These are phyloP conservation scores for Crenuchus spilurus DNA, from an alignment of 2,797 vertebrate species.

Conservation along the genomic window DNA sequence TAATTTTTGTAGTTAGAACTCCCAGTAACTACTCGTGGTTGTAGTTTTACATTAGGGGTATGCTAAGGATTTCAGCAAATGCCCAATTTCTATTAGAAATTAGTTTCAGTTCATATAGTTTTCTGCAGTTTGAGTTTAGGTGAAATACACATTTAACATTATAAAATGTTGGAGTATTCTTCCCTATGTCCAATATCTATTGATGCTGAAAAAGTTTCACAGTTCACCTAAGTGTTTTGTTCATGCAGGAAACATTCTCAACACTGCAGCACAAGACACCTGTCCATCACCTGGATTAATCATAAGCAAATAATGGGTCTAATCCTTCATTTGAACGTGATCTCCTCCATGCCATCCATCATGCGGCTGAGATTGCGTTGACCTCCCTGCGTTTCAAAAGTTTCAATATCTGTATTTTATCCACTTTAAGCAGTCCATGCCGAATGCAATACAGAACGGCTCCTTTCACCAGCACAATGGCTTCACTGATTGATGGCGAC, in stretches of 20 bases:
- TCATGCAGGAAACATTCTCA: background rate
- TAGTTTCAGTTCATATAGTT: too few species aligned
- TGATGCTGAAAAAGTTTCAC: background rate
- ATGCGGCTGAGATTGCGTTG: constrained; percentile 62
- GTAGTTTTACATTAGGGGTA: too few species aligned
- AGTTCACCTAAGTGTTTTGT: background rate
- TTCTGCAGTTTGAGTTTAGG: too few species aligned
- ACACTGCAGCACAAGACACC: background rate
- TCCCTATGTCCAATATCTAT: background rate
- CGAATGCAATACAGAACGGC: constrained; percentile 78
- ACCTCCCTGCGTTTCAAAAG: constrained; percentile 70
- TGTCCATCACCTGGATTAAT: constrained; percentile 9
- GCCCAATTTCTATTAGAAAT: too few species aligned
- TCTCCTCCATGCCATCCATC: constrained; percentile 24
- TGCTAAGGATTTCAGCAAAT: too few species aligned
- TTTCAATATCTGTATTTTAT: constrained; percentile 76
- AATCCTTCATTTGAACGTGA: constrained; percentile 9
- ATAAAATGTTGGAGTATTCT: too few species aligned
- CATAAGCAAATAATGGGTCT: constrained; percentile 21
- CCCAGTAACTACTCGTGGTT: too few species aligned
- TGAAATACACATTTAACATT: too few species aligned
- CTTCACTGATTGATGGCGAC: constrained; percentile 79
- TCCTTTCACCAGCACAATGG: constrained; percentile 74
- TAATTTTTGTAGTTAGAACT: too few species aligned
- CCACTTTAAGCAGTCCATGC: constrained; percentile 69